Percentiles rank a stretch among this genome's conserved stretches.
Evolutionary conservation across 2,888 invertebrate species (phyloP).

Genomic region (Yponomeuta evonymella): DNA sequence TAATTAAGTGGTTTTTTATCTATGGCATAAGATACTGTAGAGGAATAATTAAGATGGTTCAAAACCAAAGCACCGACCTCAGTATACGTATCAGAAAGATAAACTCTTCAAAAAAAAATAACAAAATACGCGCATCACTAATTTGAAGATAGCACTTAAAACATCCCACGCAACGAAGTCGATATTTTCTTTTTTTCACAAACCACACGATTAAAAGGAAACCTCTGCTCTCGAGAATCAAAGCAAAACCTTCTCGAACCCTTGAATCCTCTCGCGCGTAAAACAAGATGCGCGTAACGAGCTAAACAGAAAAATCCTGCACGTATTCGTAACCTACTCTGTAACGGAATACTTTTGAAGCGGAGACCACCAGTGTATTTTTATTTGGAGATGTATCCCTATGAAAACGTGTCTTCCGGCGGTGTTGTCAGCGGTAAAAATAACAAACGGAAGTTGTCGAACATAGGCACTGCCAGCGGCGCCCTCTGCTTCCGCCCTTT

Average conservation of each 20-base stretch:
- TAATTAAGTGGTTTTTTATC: too few species aligned
- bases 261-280: conserved; percentile 42
- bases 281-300: conserved; percentile 58
- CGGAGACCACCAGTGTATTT: neutral
- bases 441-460: conserved; percentile 36
- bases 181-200: conserved; percentile 2
- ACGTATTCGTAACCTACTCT: neutral
- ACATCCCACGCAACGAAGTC: conserved; percentile 11
- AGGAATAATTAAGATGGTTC: too few species aligned
- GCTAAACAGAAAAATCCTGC: conserved; percentile 29
- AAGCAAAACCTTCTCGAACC: conserved; percentile 41
- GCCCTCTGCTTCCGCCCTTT: conserved; percentile 15
- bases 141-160: conserved; percentile 55
- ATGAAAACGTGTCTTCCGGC: conserved; percentile 35
- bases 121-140: conserved; percentile 33
- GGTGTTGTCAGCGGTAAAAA: conserved; percentile 41
- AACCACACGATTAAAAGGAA: conserved; percentile 34
- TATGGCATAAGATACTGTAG: too few species aligned
- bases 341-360: neutral
- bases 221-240: conserved; percentile 47
- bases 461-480: conserved; percentile 30
- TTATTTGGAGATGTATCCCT: neutral
- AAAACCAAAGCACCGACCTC: neutral
- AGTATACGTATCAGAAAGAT: neutral
- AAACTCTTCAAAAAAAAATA: neutral